Evolutionary conservation across 2,113 vertebrate genomes (phyloP).

Genomic region (Rhinoptilus africanus): DNA sequence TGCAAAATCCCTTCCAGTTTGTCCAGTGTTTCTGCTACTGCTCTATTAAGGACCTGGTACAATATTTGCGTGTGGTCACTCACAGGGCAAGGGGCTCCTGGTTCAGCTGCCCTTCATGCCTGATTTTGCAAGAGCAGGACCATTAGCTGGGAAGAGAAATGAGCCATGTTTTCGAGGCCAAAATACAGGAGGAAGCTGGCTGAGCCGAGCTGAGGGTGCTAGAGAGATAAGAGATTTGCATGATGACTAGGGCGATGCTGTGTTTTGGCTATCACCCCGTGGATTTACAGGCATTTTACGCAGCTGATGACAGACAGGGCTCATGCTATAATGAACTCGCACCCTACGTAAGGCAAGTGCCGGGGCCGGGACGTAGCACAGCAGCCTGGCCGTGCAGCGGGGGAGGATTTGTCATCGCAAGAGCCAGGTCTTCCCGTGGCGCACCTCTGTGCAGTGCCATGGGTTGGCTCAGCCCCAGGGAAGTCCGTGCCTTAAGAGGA

Average conservation of each 20-base stretch:
- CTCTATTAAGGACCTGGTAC: background rate
- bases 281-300: background rate
- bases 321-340: background rate
- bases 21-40: background rate
- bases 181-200: background rate
- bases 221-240: background rate
- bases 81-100: background rate
- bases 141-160: background rate
- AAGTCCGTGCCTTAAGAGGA: background rate
- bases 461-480: background rate
- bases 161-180: background rate
- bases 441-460: background rate
- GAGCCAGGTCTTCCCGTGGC: background rate
- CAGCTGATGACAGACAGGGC: background rate
- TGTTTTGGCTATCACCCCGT: rapidly evolving
- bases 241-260: background rate
- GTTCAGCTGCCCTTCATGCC: background rate
- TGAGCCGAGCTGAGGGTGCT: background rate
- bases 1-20: background rate
- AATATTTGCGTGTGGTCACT: background rate
- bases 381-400: background rate
- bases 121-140: background rate
- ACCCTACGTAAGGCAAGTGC: background rate
- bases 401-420: background rate
- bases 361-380: background rate